These are phyloP conservation scores for Limenitis camilla DNA, from an alignment of 2,888 invertebrate genomes.

Conservation along the genomic window DNA sequence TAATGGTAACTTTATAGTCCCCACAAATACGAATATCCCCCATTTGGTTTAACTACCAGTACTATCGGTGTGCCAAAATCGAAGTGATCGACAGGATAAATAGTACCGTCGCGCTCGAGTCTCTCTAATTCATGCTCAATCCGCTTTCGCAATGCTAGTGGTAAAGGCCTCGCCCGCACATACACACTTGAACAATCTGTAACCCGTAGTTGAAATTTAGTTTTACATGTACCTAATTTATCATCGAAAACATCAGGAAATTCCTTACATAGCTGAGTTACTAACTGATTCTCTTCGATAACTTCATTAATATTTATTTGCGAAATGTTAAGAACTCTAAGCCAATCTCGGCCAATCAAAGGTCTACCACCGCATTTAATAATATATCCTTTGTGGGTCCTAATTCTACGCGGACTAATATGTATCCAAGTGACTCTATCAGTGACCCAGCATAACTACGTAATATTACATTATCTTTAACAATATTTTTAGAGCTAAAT, in stretches of 20 bases:
- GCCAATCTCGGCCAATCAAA: too few species aligned
- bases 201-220: slow-evolving; percentile 8
- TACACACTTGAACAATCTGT: slow-evolving; percentile 11
- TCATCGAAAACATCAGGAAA: slow-evolving; percentile 14
- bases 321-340: neutral
- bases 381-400: slow-evolving; percentile 5
- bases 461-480: slow-evolving; percentile 17
- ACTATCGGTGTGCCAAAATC: slow-evolving; percentile 30
- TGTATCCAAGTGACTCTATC: slow-evolving; percentile 20
- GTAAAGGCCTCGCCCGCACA: slow-evolving; percentile 17
- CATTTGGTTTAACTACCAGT: slow-evolving; percentile 24
- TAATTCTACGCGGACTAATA: slow-evolving; percentile 10
- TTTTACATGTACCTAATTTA: slow-evolving; percentile 14
- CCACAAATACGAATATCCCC: slow-evolving; percentile 27
- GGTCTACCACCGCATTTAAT: slow-evolving; percentile 13
- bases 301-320: neutral
- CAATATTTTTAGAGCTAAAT: slow-evolving; percentile 11
- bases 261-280: slow-evolving; percentile 7
- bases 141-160: slow-evolving; percentile 12
- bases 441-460: slow-evolving; percentile 17
- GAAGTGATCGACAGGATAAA: slow-evolving; percentile 24
- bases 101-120: slow-evolving; percentile 25
- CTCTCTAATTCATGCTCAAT: slow-evolving; percentile 24
- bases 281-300: slow-evolving; percentile 5
- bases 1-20: too few species aligned